These are phyloP conservation scores for Nycticryphes semicollaris DNA, from an alignment of 2,113 vertebrate species.

Conservation along the genomic window DNA sequence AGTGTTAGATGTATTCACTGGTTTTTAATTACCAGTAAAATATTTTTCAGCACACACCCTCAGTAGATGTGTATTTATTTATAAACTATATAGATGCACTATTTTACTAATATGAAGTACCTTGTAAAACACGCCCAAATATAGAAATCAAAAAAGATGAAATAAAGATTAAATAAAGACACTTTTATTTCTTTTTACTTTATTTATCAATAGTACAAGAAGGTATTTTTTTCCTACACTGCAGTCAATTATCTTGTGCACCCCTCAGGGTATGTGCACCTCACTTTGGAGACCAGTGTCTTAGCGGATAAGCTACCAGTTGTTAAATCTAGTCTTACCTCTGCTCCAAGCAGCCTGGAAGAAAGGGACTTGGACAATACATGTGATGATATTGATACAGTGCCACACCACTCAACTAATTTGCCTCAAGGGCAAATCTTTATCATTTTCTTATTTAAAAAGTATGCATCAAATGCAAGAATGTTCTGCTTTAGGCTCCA, in stretches of 20 bases:
- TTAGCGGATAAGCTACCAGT: not conserved
- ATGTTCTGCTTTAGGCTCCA: not conserved
- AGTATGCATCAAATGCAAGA: not conserved
- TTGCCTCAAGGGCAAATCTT: not conserved
- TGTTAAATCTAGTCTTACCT: not conserved
- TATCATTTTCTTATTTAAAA: constrained; percentile 10
- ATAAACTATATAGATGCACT: not conserved
- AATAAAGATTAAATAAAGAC: not conserved
- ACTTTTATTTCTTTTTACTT: not conserved
- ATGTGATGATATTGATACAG: not conserved
- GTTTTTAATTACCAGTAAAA: not conserved
- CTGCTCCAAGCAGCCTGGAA: not conserved
- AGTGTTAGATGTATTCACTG: not conserved
- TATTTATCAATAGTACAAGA: not conserved
- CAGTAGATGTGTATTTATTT: not conserved
- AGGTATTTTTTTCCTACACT: not conserved
- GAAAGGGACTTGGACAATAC: not conserved
- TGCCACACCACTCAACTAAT: not conserved
- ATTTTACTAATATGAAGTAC: not conserved
- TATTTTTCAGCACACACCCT: not conserved
- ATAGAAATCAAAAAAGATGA: not conserved
- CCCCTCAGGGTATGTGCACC: fast-evolving
- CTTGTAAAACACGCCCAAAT: not conserved
- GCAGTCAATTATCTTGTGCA: not conserved
- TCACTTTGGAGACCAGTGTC: not conserved